Evolutionary conservation across 1,140 invertebrate genomes (phyloP), one percentile per base, ranked within the genome.

Genomic region (Drosophila paulistorum): DNA sequence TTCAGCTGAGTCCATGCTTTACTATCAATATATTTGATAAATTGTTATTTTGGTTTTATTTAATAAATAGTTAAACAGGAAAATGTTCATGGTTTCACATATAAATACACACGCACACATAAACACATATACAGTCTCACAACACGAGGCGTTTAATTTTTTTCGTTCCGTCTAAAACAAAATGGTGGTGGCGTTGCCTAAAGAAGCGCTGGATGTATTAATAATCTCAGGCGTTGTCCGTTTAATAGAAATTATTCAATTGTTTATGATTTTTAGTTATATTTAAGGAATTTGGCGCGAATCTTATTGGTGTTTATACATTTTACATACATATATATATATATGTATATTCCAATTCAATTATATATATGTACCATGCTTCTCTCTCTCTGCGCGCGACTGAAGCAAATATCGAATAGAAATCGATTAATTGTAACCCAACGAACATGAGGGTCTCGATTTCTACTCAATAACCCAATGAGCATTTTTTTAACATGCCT

Each of bases 111-210:
- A 17, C 45, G 6, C 45, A 51, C 45, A 51, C 45, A 51, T 10
- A 51, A 11, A 5, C 17, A 51, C 17, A 23, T 23, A 51, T 5
- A 51, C 17, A 23, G 17, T 10, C 17, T 23, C 17, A 51, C 2
- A 23, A 11, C 45, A 51, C 45, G 45, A 51, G 45, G 45, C 45
- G 45, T 51, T 51, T 51, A 51, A 9, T 48, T 20, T 51, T 51
- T 51, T 20, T 51, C 45, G 20, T 51, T 23, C 20, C 45, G 45
- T 10, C 45, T 17, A 51, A 51, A 51, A 51, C 17, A 51, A 51
- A 51, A 51, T 51, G 45, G 45, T 51, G 45, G 45, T 48, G 42
- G 9, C 26, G 30, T 5, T 23, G 35, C 20, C 45, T 9, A 20
- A 51, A 23, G 13, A 51, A 14, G 20, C 17, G 45, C 45, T 48